Evolutionary conservation across 2,797 vertebrate species (phyloP).

Genomic region (Psittacula echo): DNA sequence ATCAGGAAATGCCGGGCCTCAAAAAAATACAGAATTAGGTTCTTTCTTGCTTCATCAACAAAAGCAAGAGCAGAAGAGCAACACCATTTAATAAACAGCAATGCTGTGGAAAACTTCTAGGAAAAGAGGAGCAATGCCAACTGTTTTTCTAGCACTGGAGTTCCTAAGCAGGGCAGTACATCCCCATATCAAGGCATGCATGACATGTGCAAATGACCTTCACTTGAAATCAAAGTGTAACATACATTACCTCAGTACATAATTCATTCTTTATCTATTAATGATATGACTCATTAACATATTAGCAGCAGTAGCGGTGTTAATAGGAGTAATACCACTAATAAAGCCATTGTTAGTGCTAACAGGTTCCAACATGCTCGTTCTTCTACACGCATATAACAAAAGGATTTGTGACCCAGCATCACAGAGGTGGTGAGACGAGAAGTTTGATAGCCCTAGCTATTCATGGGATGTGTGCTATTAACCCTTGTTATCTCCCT

Average conservation of each 20-base stretch:
- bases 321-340: conserved; percentile 27
- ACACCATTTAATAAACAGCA: background rate
- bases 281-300: conserved; percentile 51
- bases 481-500: background rate
- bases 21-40: background rate
- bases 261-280: conserved; percentile 60
- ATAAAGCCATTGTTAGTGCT: background rate
- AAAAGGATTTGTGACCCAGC: conserved; percentile 26
- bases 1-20: background rate
- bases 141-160: background rate
- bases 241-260: background rate
- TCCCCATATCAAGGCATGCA: background rate
- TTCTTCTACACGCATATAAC: background rate
- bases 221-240: conserved; percentile 14
- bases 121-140: conserved; percentile 41
- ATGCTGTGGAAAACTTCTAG: conserved; percentile 23
- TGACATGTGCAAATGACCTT: conserved; percentile 27
- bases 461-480: background rate
- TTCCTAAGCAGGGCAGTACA: conserved; percentile 1
- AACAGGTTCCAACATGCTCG: background rate
- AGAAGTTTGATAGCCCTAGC: background rate
- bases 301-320: background rate
- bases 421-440: background rate
- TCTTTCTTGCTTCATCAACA: background rate
- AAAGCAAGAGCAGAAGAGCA: conserved; percentile 1